Evolutionary conservation across 2,797 vertebrate species (phyloP).

Genomic region (Telmatherina bonti): DNA sequence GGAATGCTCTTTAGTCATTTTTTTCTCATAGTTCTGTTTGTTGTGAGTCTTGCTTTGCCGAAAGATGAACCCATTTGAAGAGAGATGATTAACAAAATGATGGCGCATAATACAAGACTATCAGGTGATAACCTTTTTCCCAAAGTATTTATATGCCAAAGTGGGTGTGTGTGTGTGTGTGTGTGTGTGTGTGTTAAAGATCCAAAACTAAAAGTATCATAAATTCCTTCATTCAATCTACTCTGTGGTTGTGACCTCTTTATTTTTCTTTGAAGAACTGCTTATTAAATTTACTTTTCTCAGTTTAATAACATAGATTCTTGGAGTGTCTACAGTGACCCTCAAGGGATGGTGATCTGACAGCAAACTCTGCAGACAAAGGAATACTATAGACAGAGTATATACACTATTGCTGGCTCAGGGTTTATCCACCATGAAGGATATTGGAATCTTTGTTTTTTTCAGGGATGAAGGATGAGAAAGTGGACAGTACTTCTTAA

Average conservation of each 20-base stretch:
- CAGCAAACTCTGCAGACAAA: not conserved
- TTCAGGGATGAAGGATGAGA: not conserved
- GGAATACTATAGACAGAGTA: not conserved
- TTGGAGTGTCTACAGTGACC: not conserved
- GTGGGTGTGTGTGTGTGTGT: too few species aligned
- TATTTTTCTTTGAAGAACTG: not conserved
- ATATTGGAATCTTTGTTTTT: not conserved
- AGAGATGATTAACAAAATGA: not conserved
- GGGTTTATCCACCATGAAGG: conserved; percentile 2
- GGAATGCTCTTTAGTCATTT: too few species aligned
- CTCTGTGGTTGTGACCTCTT: not conserved
- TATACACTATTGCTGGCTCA: conserved; percentile 11
- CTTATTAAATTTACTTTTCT: not conserved
- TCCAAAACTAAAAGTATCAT: not conserved
- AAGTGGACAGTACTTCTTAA: not conserved
- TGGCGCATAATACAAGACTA: not conserved
- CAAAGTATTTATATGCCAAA: too few species aligned
- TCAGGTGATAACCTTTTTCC: not conserved
- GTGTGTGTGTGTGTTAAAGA: too few species aligned
- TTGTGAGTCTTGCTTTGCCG: too few species aligned
- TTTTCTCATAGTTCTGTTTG: too few species aligned
- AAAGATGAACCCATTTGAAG: not conserved
- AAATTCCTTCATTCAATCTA: not conserved
- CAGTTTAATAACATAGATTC: not conserved
- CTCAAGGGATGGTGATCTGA: not conserved